Base-by-base conservation (phyloP, 2,113 vertebrate species). In the Brachionichthys hirsutus region DNA sequence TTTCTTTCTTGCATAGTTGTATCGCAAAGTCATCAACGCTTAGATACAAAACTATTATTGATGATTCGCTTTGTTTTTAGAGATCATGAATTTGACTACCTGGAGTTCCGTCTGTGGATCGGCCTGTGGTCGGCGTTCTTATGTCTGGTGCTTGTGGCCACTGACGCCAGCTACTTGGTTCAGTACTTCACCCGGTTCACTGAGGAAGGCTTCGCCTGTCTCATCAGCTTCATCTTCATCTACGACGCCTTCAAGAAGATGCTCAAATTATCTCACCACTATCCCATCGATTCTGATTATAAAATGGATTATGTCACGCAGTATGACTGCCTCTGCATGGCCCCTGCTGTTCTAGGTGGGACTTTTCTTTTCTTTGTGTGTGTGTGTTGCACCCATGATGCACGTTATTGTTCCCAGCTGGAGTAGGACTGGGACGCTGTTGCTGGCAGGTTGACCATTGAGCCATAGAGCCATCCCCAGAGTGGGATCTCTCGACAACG, bases 191-290 rank as follows among this genome's bases (percentile, higher is more conserved):
- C 97, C 9, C 95, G 97, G 17, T 99, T 99, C 91, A 99, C 97
- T 0, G 97, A 99, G 58, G 97, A 99, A 71, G 97, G 97, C 0
- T 99, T 99, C 79, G 96, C 97, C 15, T 96, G 94, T 17, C 91
- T 99, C 7, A 99, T 99, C 80, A 98, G 96, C 90, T 99, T 99
- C 92, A 99, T 99, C 79, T 99, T 99, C 82, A 99, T 99, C 72
- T 99, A 99, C 0, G 97, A 99, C 47, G 91, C 97, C 84, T 96
- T 99, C 87, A 99, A 99, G 90, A 99, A 98, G 89, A 99, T 99
- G 97, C 90, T 99, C 50, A 97, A 97, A 76, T 79, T 98, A 49
- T 90, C 93, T 1, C 89, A 96, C 77, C 88, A 98, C 81, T 98
- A 98, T 65, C 96, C 95, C 15, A 97, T 99, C 84, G 94, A 98